A percentile compares a stretch with the other conserved stretches of the same genome.
Conservation (phyloP, 2,888 invertebrate genomes). For the Uloborus plumipes region DNA sequence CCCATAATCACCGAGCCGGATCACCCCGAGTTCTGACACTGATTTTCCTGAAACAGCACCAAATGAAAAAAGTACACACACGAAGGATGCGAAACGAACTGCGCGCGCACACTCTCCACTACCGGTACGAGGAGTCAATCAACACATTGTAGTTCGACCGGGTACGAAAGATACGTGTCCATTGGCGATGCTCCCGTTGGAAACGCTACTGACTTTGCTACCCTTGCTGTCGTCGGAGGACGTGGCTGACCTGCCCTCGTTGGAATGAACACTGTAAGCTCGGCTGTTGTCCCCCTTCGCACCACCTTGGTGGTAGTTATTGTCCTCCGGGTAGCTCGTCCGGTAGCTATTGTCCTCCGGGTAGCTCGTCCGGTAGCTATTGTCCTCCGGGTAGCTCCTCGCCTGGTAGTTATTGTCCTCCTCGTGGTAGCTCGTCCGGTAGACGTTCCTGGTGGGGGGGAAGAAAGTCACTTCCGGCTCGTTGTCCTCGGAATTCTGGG, state of each 20-base stretch:
- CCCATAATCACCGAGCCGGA: background rate
- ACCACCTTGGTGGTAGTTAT: constrained; percentile 16
- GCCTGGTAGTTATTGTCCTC: constrained; percentile 19
- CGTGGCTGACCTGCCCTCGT: constrained; percentile 58
- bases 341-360: constrained; percentile 1
- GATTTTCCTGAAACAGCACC: constrained; percentile 17
- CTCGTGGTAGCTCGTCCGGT: background rate
- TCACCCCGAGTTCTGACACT: background rate
- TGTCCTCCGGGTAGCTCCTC: constrained; percentile 4
- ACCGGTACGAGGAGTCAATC: constrained; percentile 6
- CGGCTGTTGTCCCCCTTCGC: constrained; percentile 19
- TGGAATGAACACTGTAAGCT: constrained; percentile 61
- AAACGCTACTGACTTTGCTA: constrained; percentile 65
- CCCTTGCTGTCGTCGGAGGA: constrained; percentile 66
- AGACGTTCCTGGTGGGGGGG: constrained; percentile 36
- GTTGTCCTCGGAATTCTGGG: constrained; percentile 30
- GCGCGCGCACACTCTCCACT: background rate
- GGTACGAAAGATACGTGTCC: constrained; percentile 57
- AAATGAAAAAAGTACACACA: constrained; percentile 9
- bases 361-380: constrained; percentile 36
- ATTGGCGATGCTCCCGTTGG: constrained; percentile 66
- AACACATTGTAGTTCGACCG: constrained; percentile 65
- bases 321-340: constrained; percentile 7
- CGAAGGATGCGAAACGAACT: background rate
- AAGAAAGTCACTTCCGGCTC: constrained; percentile 55